Evolutionary conservation across 2,888 invertebrate species (phyloP).

Genomic region (Pseudococcus viburni): DNA sequence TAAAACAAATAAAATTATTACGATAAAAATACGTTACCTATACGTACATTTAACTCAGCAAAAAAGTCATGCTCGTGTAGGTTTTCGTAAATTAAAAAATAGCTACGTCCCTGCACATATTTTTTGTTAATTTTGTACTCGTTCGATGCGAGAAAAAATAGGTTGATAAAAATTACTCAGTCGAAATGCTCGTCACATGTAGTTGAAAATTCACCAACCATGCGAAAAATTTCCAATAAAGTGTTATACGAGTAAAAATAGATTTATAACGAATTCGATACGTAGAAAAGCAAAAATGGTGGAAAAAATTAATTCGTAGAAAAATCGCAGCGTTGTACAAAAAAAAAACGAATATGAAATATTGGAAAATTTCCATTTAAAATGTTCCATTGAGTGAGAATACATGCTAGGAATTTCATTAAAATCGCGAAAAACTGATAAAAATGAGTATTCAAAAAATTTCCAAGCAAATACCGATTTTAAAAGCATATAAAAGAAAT

Average conservation of each 20-base stretch:
- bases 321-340: neutral
- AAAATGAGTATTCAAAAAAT: too few species aligned
- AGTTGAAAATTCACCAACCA: neutral
- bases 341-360: too few species aligned
- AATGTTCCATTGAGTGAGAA: too few species aligned
- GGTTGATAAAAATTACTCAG: neutral
- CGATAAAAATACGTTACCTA: neutral
- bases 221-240: neutral
- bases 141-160: neutral
- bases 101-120: neutral
- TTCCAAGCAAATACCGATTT: too few species aligned
- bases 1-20: neutral
- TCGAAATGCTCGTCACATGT: conserved; percentile 5
- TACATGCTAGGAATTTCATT: too few species aligned
- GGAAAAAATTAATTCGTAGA: neutral
- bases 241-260: neutral
- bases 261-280: neutral
- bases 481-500: too few species aligned
- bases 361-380: too few species aligned
- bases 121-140: neutral
- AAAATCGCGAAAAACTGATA: too few species aligned
- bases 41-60: neutral
- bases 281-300: neutral
- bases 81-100: neutral
- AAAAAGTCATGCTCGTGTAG: conserved; percentile 26